Evolutionary conservation across 2,113 vertebrate genomes (phyloP), one percentile per base, ranked within the genome.

Genomic region (Lichenostomus cassidix): DNA sequence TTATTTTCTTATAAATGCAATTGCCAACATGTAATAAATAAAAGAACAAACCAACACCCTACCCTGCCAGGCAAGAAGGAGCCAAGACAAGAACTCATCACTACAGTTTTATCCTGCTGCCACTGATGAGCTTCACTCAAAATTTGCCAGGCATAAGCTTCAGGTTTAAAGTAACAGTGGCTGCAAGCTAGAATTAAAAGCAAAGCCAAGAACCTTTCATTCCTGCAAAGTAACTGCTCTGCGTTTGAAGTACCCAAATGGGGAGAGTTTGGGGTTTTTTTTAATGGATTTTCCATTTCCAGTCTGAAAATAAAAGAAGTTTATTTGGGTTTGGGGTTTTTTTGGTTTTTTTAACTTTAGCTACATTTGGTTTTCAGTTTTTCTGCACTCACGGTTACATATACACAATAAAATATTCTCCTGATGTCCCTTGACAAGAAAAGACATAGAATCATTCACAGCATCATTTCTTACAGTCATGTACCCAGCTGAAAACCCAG

Each of bases 1-100:
- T 95, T 95, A 94, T 96, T 96, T 96, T 93, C 92, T 93, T 88
- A 96, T 90, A 93, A 95, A 96, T 90, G 90, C 75, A 83, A 92
- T 85, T 94, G 91, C 89, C 75, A 96, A 79, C 4, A 2, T 79
- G 68, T 73, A 96, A 91, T 89, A 93, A 95, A 94, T 93, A 92
- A 95, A 95, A 94, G 85, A 96, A 95, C 90, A 91, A 97, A 93
- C 70, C 78, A 86, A 87, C 67, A 65, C 76, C 65, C 35, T 59
- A 84, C 42, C 22, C 70, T 95, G 94, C 90, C 96, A 95, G 81
- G 59, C 63, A 93, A 91, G 76, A 90, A 83, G 84, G 56, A 94
- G 89, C 79, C 95, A 95, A 97, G 86, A 92, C 39, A 84, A 83
- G 67, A 92, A 74, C 41, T 83, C 63, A 47, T 86, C 59, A 16